These are phyloP conservation scores for Sardina pilchardus DNA, from an alignment of 2,113 vertebrate species.

Conservation along the genomic window DNA sequence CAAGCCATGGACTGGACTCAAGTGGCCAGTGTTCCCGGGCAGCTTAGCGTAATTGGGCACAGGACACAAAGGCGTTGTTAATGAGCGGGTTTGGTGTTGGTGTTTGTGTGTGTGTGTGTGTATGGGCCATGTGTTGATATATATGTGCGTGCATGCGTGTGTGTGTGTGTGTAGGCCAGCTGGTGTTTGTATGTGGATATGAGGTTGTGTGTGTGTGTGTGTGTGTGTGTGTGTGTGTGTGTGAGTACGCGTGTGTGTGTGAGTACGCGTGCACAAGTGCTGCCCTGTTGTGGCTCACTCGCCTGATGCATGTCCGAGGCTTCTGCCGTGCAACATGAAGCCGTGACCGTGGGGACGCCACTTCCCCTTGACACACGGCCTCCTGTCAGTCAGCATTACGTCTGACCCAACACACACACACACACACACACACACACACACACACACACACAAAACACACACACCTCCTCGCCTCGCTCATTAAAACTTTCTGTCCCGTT, in stretches of 20 bases:
- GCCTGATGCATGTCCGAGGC: not conserved
- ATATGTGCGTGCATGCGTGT: not conserved
- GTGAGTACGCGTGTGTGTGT: conserved; percentile 26
- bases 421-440: conserved; percentile 20
- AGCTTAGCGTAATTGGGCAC: conserved; percentile 31
- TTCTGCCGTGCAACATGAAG: conserved; percentile 24
- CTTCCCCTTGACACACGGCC: conserved; percentile 23
- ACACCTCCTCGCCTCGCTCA: conserved; percentile 2
- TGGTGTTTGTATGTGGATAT: not conserved
- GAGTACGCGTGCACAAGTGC: not conserved
- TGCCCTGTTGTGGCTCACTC: not conserved
- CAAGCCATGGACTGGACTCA: conserved; percentile 11
- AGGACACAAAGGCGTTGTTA: conserved; percentile 8
- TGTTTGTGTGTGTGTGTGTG: conserved; percentile 26
- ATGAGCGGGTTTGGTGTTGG: not conserved
- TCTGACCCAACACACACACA: not conserved
- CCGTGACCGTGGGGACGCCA: not conserved
- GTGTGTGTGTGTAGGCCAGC: not conserved
- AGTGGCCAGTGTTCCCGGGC: conserved; percentile 25
- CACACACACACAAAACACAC: conserved; percentile 7
- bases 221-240: conserved; percentile 13
- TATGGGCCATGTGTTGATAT: not conserved
- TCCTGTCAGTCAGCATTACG: conserved; percentile 38
- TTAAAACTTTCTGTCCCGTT: conserved; percentile 36
- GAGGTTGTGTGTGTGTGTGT: not conserved